Evolutionary conservation across 2,888 invertebrate species (phyloP), one percentile per base, ranked within the genome.

Genomic region (Eupithecia pulchellata): DNA sequence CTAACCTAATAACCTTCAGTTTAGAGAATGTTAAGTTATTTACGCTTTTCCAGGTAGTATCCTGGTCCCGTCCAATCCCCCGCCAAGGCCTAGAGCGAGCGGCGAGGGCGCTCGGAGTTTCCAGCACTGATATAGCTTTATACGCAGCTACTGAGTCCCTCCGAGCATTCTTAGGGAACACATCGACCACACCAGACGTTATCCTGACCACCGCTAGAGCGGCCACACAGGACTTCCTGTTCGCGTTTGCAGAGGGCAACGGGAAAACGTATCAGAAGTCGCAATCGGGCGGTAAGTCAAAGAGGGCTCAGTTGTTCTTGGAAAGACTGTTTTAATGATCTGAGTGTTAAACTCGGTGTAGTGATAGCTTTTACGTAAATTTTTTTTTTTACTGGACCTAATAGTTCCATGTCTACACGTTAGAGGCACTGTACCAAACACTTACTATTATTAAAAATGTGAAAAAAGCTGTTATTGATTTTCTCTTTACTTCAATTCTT

Each of bases 1-100:
- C n/a, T n/a, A n/a, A n/a, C n/a, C n/a, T n/a, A n/a, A n/a, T n/a
- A n/a, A n/a, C n/a, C n/a, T n/a, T n/a, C n/a, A n/a, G n/a, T n/a
- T n/a, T n/a, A n/a, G n/a, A n/a, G n/a, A n/a, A n/a, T n/a, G n/a
- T n/a, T n/a, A n/a, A n/a, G n/a, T n/a, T n/a, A n/a, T n/a, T n/a
- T n/a, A 32, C 4, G 6, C 25, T 13, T 60, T 75, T 75, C 0
- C 70, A 93, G 93, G 96, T 96, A 1, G 95, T 96, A 3, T 95
- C 96, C 0, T 97, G 97, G 97, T 97, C 97, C 0, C 95, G 96
- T 0, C 95, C 96, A 0, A 95, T 97, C 0, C 91, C 95, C 9
- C 88, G 95, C 8, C 95, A 95, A 0, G 86, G 93, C 17, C 88
- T 97, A 9, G 94, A 94, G 65, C 92, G 95, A 39, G 95, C 96